Conservation (phyloP, 2,113 vertebrate genomes). For the Sturnira hondurensis region DNA sequence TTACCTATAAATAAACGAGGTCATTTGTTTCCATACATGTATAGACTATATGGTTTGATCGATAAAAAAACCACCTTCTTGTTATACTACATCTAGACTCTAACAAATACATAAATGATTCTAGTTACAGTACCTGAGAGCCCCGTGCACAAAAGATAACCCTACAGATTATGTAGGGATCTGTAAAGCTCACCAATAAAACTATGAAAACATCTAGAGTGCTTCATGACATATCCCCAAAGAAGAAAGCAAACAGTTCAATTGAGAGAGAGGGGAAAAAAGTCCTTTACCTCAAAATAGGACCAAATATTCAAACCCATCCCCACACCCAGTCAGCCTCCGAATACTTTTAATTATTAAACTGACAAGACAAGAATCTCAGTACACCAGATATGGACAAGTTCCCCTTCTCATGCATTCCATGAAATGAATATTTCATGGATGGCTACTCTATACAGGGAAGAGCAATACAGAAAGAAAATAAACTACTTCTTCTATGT, state of each 20-base stretch:
- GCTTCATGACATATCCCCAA: not conserved
- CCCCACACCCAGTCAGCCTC: not conserved
- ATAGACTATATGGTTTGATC: not conserved
- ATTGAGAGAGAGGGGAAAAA: not conserved
- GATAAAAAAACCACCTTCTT: not conserved
- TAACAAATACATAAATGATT: not conserved
- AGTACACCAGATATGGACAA: not conserved
- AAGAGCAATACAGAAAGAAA: slow-evolving; percentile 28
- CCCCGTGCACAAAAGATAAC: not conserved
- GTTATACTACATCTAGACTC: not conserved
- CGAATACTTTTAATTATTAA: slow-evolving; percentile 8
- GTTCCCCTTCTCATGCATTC: not conserved
- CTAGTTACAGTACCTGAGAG: not conserved
- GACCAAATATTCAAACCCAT: not conserved
- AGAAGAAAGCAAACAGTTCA: not conserved
- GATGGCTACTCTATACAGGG: not conserved
- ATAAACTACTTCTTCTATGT: not conserved
- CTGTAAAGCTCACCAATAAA: slow-evolving; percentile 1
- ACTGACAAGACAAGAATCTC: not conserved
- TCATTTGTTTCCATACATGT: not conserved
- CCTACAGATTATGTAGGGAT: not conserved
- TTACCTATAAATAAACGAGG: not conserved
- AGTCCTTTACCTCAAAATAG: not conserved
- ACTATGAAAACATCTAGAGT: not conserved
- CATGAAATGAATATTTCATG: not conserved